phyloP scores from a whole-genome alignment of 2,113 vertebrate species.

The Gymnorhina tibicen region DNA sequence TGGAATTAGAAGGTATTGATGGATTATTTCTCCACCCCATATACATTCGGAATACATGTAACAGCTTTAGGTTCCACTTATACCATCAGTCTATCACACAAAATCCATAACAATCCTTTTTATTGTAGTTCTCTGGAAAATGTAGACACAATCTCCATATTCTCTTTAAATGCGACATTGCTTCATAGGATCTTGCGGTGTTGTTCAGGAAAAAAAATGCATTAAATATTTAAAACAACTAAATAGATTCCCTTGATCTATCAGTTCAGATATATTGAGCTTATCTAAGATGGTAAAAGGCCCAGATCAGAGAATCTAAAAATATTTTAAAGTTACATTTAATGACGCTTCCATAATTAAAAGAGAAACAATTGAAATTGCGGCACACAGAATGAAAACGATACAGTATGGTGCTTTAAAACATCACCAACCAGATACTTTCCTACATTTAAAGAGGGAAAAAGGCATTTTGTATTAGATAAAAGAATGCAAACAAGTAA shows the following conservation, averaged over 20 bases:
- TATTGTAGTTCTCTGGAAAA: not conserved
- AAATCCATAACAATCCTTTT: not conserved
- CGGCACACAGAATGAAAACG: not conserved
- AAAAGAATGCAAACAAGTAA: not conserved
- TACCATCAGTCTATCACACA: not conserved
- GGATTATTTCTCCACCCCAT: not conserved
- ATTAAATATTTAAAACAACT: constrained; percentile 54
- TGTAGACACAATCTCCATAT: not conserved
- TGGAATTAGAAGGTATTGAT: not conserved
- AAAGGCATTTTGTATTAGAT: not conserved
- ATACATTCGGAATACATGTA: not conserved
- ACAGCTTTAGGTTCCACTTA: not conserved
- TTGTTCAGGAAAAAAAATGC: constrained; percentile 22
- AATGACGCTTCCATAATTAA: constrained; percentile 44
- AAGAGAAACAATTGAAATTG: constrained; percentile 11
- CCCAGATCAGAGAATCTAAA: constrained; percentile 33
- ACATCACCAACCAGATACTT: not conserved
- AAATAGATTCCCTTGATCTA: not conserved
- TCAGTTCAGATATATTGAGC: constrained; percentile 24
- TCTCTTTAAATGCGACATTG: not conserved
- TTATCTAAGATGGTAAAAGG: constrained; percentile 50
- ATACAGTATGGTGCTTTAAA: not conserved
- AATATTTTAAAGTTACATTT: constrained; percentile 24
- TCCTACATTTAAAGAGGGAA: not conserved
- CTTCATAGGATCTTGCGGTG: not conserved